Percentiles rank a stretch among this genome's conserved stretches.
Conservation (phyloP, 2,797 vertebrate genomes). For the Fratercula arctica region DNA sequence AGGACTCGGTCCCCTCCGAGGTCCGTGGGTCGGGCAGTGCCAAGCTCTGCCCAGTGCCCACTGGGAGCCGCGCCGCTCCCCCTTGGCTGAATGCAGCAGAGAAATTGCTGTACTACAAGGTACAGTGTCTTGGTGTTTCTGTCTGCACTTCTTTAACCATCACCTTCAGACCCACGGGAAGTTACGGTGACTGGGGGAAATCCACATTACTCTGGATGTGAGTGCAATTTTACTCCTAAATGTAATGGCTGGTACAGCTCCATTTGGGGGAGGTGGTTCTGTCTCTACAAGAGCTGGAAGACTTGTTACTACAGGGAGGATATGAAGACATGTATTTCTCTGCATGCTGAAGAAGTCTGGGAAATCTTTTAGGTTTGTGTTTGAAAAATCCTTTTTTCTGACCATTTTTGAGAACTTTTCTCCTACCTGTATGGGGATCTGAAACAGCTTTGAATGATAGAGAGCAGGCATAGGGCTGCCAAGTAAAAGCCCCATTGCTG, state of each 20-base stretch:
- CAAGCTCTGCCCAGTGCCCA: neutral
- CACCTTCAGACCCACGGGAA: neutral
- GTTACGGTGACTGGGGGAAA: neutral
- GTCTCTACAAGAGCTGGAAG: neutral
- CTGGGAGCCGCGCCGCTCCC: neutral
- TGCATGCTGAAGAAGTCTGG: neutral
- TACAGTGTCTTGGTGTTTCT: neutral
- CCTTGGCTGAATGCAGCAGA: neutral
- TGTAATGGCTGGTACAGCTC: neutral
- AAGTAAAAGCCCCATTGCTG: neutral
- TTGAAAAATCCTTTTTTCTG: neutral
- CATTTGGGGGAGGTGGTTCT: neutral
- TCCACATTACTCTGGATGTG: neutral
- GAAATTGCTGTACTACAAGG: neutral
- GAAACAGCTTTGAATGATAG: neutral
- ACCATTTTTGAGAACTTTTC: neutral
- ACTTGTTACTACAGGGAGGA: neutral
- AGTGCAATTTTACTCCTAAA: neutral
- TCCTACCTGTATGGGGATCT: neutral
- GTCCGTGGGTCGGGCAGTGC: accelerated
- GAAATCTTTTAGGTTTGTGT: neutral
- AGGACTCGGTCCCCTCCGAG: neutral
- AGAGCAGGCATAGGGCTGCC: neutral
- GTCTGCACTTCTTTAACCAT: neutral
- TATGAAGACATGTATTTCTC: neutral